Base-by-base conservation (phyloP, 2,888 invertebrate species). In the Phengaris arion region DNA sequence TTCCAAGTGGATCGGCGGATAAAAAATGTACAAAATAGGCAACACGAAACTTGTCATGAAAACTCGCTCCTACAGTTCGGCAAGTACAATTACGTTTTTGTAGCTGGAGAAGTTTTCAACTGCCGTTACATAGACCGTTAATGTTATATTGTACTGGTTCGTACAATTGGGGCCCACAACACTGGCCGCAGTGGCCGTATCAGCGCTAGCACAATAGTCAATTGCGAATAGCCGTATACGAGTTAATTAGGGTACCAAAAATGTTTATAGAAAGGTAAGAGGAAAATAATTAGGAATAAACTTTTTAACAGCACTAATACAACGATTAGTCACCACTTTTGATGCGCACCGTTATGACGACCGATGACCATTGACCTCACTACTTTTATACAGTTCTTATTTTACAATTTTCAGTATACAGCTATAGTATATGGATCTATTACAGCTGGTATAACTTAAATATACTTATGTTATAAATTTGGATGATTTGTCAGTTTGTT, bases 81-180 rank as follows among this genome's bases (percentile, higher is more conserved):
- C 48, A 48, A 48, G 69, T 48, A 69, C 46, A 69, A 69, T 69
- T n/a, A 69, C 8, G 46, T 69, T 69, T 59, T 69, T 69, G 69
- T 69, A 69, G 10, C 69, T 8, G 69, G n/a, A 45, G 51, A n/a
- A 72, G 72, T 72, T 72, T 22, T 72, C 12, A 35, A 72, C 12
- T 72, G 35, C 72, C 72, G 72, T 72, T 72, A 72, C 52, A 72
- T 52, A 35, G 15, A 54, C 72, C 54, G 72, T 72, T 72, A 54
- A 72, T 72, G 54, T 72, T 72, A 51, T 12, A 70, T 70, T 70
- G 52, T 70, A 22, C 51, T 35, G 12, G 22, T 64, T 64, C 64
- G 35, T 35, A 64, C 35, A 64, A 64, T 35, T 35, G 35, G 6
- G 59, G 59, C 59, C 22, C 59, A 22, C 22, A 52, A 48, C 48